phyloP scores from a whole-genome alignment of 2,888 invertebrate species.

The Phyllotreta cruciferae region DNA sequence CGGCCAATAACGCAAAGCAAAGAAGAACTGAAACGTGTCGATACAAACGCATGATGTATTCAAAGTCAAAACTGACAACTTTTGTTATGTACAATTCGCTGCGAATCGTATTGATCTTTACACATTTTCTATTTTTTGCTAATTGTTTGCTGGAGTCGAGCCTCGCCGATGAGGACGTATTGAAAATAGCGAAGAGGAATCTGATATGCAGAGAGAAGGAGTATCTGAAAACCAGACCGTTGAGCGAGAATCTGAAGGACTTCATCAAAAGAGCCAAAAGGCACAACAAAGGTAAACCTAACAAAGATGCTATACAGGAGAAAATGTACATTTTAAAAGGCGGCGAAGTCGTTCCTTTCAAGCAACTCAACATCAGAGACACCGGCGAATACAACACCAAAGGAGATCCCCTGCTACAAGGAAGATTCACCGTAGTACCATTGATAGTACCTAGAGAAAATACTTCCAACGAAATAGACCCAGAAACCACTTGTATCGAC shows the following conservation, averaged over 20 bases:
- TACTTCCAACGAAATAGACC: neutral
- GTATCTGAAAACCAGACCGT: slow-evolving; percentile 32
- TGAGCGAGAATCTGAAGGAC: slow-evolving; percentile 33
- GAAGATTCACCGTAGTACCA: slow-evolving; percentile 45
- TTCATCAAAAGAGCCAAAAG: slow-evolving; percentile 36
- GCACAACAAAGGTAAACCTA: neutral
- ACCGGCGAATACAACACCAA: slow-evolving; percentile 23
- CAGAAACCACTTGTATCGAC: slow-evolving; percentile 7
- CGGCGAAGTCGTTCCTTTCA: slow-evolving; percentile 44
- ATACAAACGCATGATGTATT: no score
- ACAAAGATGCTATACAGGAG: slow-evolving; percentile 18
- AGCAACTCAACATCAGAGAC: slow-evolving; percentile 36
- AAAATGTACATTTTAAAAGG: slow-evolving; percentile 45
- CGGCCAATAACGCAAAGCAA: no score
- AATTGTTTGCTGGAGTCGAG: slow-evolving; percentile 2
- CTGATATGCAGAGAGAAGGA: slow-evolving; percentile 32
- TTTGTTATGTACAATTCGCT: no score
- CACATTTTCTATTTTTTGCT: neutral
- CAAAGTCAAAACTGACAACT: no score
- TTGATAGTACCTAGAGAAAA: slow-evolving; percentile 40
- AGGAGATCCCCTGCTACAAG: neutral
- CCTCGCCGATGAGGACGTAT: slow-evolving; percentile 1
- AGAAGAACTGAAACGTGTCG: no score
- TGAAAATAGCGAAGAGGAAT: slow-evolving; percentile 30
- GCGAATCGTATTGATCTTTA: no score